phyloP scores from a whole-genome alignment of 2,113 vertebrate species.

The Pristiophorus japonicus region DNA sequence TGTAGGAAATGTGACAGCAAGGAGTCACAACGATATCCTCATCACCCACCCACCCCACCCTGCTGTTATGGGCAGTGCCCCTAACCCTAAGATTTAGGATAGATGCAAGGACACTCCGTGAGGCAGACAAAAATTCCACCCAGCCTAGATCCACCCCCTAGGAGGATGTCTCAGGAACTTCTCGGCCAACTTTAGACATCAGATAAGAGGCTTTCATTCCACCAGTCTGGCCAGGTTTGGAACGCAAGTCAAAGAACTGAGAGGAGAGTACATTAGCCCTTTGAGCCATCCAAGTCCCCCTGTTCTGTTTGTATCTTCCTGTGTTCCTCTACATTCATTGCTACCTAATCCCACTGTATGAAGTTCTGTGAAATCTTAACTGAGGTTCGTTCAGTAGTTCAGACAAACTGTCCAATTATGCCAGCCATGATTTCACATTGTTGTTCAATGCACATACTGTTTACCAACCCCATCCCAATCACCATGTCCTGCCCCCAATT shows the following conservation, averaged over 20 bases:
- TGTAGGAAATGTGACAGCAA: background rate
- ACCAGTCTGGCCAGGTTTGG: background rate
- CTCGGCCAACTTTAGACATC: background rate
- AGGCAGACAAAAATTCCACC: background rate
- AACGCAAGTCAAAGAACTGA: background rate
- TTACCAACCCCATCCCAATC: background rate
- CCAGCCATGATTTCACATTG: background rate
- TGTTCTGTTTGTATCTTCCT: background rate
- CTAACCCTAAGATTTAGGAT: background rate
- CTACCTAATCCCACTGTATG: background rate
- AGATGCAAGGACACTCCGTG: background rate
- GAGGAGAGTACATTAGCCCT: background rate
- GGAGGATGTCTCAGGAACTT: background rate
- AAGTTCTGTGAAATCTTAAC: background rate
- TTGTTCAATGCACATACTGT: background rate
- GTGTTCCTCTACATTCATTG: background rate
- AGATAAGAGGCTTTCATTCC: background rate
- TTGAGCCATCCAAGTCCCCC: background rate
- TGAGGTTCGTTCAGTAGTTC: background rate
- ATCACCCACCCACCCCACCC: background rate
- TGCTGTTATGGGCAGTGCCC: background rate
- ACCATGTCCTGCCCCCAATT: background rate
- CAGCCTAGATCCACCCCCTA: background rate
- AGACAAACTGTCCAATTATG: background rate
- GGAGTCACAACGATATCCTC: background rate